Conservation (phyloP, 2,888 invertebrate genomes). For the Nasonovia ribisnigri region DNA sequence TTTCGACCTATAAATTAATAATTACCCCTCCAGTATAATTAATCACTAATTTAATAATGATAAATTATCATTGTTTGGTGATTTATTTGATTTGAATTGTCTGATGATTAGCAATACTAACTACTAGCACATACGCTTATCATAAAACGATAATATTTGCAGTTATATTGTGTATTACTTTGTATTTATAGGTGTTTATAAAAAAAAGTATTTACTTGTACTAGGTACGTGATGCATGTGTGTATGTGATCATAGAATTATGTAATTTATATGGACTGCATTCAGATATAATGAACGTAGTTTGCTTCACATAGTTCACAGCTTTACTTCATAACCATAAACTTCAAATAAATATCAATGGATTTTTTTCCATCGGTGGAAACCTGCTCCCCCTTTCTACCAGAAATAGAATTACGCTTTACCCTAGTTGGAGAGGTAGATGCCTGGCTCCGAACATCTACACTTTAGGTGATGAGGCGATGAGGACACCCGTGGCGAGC, state of each 20-base stretch:
- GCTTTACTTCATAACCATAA: background rate
- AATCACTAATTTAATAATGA: background rate
- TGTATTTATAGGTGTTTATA: background rate
- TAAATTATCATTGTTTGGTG: background rate
- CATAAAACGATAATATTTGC: background rate
- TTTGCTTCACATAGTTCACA: background rate
- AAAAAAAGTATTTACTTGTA: background rate
- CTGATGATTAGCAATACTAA: background rate
- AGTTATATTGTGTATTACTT: background rate
- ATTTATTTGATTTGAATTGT: background rate
- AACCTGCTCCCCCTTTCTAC: background rate
- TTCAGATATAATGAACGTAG: background rate
- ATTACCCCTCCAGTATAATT: background rate
- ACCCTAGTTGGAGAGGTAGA: background rate
- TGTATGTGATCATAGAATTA: background rate
- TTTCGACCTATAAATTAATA: background rate
- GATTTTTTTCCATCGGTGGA: background rate
- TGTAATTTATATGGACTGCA: background rate
- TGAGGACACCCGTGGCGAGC: background rate
- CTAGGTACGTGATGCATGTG: no score
- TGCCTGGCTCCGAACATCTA: background rate
- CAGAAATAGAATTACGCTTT: background rate
- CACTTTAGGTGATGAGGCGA: background rate
- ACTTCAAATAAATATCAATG: background rate
- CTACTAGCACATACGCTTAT: background rate